Conservation (phyloP, 1,140 invertebrate genomes). For the Papilio glaucus region DNA sequence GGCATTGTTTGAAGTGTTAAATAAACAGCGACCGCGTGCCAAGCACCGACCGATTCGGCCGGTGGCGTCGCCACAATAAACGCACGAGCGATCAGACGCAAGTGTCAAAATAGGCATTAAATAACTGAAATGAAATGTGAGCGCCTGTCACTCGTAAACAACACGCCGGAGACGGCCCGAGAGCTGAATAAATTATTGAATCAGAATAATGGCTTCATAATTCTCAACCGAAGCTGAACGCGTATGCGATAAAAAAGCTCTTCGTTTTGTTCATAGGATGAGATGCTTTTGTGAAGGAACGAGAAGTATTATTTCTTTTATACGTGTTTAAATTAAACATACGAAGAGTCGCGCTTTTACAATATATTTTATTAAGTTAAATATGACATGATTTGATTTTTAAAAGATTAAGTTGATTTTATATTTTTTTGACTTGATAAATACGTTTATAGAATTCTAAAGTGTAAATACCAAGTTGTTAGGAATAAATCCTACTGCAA, state of each 20-base stretch:
- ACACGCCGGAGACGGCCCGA: conserved; percentile 66
- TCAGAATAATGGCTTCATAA: conserved; percentile 78
- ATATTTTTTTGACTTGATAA: no score
- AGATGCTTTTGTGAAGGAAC: conserved; percentile 32
- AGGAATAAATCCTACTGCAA: background rate
- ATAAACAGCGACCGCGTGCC: conserved; percentile 4
- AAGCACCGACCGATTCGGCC: conserved; percentile 47
- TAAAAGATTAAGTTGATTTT: no score
- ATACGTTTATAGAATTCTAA: no score
- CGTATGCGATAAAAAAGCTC: conserved; percentile 62
- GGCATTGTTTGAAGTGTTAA: background rate
- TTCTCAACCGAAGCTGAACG: conserved; percentile 56
- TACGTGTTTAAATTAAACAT: background rate
- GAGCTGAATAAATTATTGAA: conserved; percentile 76
- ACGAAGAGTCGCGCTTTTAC: no score
- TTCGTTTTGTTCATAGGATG: conserved; percentile 53
- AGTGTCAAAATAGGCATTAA: conserved; percentile 78
- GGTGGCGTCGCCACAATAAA: conserved; percentile 60
- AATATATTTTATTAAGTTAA: no score
- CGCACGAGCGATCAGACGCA: conserved; percentile 57
- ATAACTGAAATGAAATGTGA: conserved; percentile 70
- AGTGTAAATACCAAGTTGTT: background rate
- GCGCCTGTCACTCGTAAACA: conserved; percentile 77
- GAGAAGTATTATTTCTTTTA: background rate
- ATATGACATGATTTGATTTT: no score